A percentile compares a stretch with the other conserved stretches of the same genome.
phyloP scores from a whole-genome alignment of 1,140 invertebrate genomes.

The Laupala kohalensis region DNA sequence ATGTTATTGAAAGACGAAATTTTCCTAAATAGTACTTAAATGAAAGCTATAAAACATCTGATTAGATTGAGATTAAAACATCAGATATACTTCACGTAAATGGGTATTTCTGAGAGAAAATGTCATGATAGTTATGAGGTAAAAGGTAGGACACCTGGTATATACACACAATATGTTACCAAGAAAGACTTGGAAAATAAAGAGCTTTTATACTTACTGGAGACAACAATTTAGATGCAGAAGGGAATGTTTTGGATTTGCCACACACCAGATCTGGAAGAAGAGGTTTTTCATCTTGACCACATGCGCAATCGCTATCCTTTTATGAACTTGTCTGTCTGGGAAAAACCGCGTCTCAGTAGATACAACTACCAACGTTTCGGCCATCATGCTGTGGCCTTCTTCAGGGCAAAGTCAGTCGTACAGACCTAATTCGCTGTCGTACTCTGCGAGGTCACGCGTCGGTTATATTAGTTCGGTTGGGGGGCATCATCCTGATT shows the following conservation, averaged over 20 bases:
- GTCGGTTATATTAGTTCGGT: too few species aligned
- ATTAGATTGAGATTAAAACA: too few species aligned
- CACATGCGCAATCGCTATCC: constrained; percentile 4
- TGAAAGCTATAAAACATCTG: too few species aligned
- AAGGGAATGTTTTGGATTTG: constrained; percentile 24
- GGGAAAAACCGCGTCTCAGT: constrained; percentile 8
- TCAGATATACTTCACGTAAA: too few species aligned
- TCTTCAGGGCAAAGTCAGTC: too few species aligned
- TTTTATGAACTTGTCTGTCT: not conserved
- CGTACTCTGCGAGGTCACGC: too few species aligned
- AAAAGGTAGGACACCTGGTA: not conserved
- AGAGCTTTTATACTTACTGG: constrained; percentile 16
- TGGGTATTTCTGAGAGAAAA: not conserved
- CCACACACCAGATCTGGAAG: constrained; percentile 17
- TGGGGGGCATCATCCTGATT: too few species aligned
- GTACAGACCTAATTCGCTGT: too few species aligned
- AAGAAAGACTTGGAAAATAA: not conserved
- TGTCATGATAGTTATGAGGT: not conserved
- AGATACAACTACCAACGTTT: not conserved
- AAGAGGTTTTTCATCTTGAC: constrained; percentile 9
- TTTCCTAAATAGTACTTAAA: too few species aligned
- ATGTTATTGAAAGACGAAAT: too few species aligned
- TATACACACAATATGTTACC: not conserved
- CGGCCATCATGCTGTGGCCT: constrained; percentile 5
- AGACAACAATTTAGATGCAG: constrained; percentile 24